Conservation (phyloP, 1,140 invertebrate species). For the Drosophila nannoptera region DNA sequence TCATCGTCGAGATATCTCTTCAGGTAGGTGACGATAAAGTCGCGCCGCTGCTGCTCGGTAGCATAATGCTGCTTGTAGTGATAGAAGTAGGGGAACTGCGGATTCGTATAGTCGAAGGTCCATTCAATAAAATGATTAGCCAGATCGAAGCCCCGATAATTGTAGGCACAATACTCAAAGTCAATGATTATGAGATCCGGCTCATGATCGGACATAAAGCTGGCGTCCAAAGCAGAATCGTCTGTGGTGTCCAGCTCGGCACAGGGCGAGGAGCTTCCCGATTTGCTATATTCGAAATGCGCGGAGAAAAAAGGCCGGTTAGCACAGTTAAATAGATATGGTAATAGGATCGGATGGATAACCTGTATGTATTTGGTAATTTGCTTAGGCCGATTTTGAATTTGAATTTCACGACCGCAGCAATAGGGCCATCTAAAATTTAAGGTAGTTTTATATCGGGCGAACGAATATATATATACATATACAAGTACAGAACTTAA, state of each 20-base stretch:
- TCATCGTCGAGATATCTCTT: constrained; percentile 60
- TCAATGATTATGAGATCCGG: constrained; percentile 90
- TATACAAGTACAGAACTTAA: constrained; percentile 21
- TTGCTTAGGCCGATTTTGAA: constrained; percentile 45
- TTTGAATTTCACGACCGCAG: constrained; percentile 63
- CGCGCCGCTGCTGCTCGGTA: constrained; percentile 85
- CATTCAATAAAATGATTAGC: constrained; percentile 98
- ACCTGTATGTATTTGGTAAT: constrained; percentile 59
- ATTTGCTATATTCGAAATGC: constrained; percentile 35
- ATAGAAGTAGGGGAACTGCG: constrained; percentile 88
- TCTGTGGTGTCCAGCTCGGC: constrained; percentile 62
- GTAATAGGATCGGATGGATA: constrained; percentile 39
- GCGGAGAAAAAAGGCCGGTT: background rate
- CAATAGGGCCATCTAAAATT: constrained; percentile 59
- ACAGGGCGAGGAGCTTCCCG: constrained; percentile 45
- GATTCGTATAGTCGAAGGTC: constrained; percentile 92
- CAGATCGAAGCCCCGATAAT: constrained; percentile 95
- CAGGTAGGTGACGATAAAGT: constrained; percentile 69
- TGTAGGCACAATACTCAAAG: constrained; percentile 96
- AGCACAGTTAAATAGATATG: constrained; percentile 13
- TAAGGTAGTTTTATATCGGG: constrained; percentile 60
- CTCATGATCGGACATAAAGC: constrained; percentile 78
- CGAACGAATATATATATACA: constrained; percentile 32
- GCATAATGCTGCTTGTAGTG: constrained; percentile 86
- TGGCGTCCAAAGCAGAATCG: constrained; percentile 64